Conservation (phyloP, 2,888 invertebrate species). For the Drosophila planitibia region DNA sequence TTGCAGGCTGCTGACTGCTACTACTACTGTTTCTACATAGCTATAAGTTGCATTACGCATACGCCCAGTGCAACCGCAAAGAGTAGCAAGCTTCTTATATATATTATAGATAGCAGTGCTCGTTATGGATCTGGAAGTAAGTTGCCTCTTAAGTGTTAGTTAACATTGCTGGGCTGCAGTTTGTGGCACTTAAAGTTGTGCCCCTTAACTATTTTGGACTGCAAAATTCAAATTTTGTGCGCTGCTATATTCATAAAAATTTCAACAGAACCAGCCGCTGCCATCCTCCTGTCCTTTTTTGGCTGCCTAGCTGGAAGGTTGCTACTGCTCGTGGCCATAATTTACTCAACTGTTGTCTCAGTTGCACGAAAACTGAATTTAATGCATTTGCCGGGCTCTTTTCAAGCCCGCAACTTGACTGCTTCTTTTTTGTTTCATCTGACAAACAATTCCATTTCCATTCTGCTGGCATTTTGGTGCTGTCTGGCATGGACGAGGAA, state of each 20-base stretch:
- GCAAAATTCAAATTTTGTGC: constrained; percentile 50
- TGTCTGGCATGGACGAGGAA: constrained; percentile 24
- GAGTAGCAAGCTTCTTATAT: constrained; percentile 24
- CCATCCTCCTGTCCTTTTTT: constrained; percentile 8
- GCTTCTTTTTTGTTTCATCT: constrained; percentile 9
- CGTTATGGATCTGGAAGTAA: constrained; percentile 32
- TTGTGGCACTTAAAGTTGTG: constrained; percentile 50
- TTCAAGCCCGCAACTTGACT: constrained; percentile 42
- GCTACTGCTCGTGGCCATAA: constrained; percentile 65
- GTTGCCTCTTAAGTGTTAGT: constrained; percentile 39
- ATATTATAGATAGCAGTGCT: constrained; percentile 25
- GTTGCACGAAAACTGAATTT: constrained; percentile 77
- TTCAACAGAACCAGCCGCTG: constrained; percentile 52
- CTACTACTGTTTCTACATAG: not conserved
- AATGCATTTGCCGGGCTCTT: constrained; percentile 74
- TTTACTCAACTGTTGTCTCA: constrained; percentile 79
- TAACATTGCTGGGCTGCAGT: constrained; percentile 41
- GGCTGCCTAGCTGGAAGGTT: constrained; percentile 2
- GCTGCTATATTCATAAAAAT: constrained; percentile 64
- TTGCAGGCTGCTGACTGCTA: constrained; percentile 21
- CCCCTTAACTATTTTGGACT: constrained; percentile 40
- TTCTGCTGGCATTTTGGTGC: constrained; percentile 37
- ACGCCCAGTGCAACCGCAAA: constrained; percentile 21
- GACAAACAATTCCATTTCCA: constrained; percentile 59
- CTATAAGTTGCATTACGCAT: constrained; percentile 24